phyloP scores from a whole-genome alignment of 2,888 invertebrate species.

The Tiliacea citrago region DNA sequence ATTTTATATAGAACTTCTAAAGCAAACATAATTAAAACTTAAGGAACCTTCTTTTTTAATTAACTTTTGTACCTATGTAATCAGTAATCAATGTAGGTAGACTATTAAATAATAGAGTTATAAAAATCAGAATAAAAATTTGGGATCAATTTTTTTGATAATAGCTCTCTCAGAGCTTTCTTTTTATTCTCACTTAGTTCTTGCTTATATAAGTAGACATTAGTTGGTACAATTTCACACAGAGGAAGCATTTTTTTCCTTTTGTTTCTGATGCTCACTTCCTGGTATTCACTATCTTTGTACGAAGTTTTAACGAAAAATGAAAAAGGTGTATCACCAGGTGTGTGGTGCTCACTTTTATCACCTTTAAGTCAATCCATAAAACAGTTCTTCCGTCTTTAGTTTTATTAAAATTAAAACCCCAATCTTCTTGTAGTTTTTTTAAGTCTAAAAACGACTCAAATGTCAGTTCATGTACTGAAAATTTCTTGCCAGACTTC shows the following conservation, averaged over 20 bases:
- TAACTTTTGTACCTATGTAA: not conserved
- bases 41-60: not conserved
- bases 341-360: too few relatives aligned
- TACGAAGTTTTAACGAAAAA: too few relatives aligned
- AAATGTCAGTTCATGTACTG: constrained; percentile 11
- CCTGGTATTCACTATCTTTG: constrained; percentile 1
- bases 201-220: constrained; percentile 8
- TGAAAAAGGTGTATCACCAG: too few relatives aligned
- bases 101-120: constrained; percentile 16
- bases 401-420: constrained; percentile 10
- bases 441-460: constrained; percentile 8
- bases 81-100: constrained; percentile 3
- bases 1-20: constrained; percentile 3
- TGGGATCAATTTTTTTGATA: constrained; percentile 29
- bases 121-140: constrained; percentile 10
- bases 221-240: constrained; percentile 5
- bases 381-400: too few relatives aligned
- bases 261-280: constrained; percentile 1
- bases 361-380: too few relatives aligned
- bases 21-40: not conserved
- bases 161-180: constrained; percentile 35
- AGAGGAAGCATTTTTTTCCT: constrained; percentile 1
- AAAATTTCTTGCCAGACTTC: constrained; percentile 1
- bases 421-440: not conserved
- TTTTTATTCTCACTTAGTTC: constrained; percentile 40